Percentiles rank a stretch among this genome's conserved stretches.
Conservation (phyloP, 2,888 invertebrate genomes). For the Vannuccia rotundouncinata region DNA sequence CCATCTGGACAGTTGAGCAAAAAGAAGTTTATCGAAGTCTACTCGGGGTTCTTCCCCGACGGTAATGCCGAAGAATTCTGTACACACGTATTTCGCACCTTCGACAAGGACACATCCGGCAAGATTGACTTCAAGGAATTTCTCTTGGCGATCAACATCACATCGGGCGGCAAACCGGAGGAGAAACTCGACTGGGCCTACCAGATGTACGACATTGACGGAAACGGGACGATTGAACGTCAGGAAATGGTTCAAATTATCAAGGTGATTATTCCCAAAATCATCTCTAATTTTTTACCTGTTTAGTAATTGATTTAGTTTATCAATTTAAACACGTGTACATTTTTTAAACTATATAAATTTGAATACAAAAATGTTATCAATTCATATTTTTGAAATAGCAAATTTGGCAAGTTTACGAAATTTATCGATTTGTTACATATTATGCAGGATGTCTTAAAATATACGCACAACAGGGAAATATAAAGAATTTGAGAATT, state of each 20-base stretch:
- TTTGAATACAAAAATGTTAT: too few relatives aligned
- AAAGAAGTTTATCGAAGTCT: conserved; percentile 95
- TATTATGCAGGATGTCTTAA: too few relatives aligned
- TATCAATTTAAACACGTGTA: too few relatives aligned
- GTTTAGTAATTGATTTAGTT: too few relatives aligned
- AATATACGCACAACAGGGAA: too few relatives aligned
- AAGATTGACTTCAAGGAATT: conserved; percentile 57
- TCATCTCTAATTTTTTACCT: background rate
- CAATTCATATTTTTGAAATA: too few relatives aligned
- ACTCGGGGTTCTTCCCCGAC: conserved; percentile 97
- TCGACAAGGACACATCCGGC: conserved; percentile 63
- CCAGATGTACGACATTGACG: conserved; percentile 57
- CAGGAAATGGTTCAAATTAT: conserved; percentile 57
- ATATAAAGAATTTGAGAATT: too few relatives aligned
- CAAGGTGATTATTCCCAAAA: conserved; percentile 51
- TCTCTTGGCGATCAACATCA: conserved; percentile 56
- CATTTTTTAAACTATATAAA: too few relatives aligned
- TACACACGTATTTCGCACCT: conserved; percentile 94
- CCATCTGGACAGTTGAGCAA: conserved; percentile 90
- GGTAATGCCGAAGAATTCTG: conserved; percentile 96
- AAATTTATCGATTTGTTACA: too few relatives aligned
- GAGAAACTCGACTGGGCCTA: conserved; percentile 57
- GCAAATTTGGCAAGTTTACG: too few relatives aligned
- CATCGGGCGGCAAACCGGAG: conserved; percentile 55
- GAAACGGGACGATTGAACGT: conserved; percentile 56